phyloP scores from a whole-genome alignment of 2,888 invertebrate species.

The Athetis lepigone region DNA sequence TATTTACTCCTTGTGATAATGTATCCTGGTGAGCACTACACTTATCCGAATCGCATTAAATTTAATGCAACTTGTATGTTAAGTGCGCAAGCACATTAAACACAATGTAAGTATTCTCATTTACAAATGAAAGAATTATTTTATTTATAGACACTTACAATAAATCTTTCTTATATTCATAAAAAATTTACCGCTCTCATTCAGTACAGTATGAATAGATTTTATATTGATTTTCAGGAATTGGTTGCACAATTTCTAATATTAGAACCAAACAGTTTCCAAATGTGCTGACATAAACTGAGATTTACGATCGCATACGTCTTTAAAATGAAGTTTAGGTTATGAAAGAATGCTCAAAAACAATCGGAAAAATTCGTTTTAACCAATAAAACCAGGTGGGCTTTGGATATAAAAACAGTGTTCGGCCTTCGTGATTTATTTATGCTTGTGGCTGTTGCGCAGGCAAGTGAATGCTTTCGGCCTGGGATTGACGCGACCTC shows the following conservation, averaged over 20 bases:
- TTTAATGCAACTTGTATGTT: slow-evolving; percentile 55
- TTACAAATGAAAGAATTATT: slow-evolving; percentile 43
- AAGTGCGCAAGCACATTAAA: slow-evolving; percentile 42
- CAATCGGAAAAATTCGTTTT: slow-evolving; percentile 79
- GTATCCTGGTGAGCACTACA: slow-evolving; percentile 42
- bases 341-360: slow-evolving; percentile 84
- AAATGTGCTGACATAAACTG: slow-evolving; percentile 83
- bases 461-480: slow-evolving; percentile 81
- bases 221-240: slow-evolving; percentile 61
- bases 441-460: slow-evolving; percentile 75
- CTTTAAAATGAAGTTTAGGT: slow-evolving; percentile 82
- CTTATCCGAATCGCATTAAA: slow-evolving; percentile 54
- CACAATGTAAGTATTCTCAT: slow-evolving; percentile 27
- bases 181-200: slow-evolving; percentile 36
- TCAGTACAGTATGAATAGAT: slow-evolving; percentile 46
- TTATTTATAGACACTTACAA: slow-evolving; percentile 22
- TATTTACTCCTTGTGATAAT: slow-evolving; percentile 51
- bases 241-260: slow-evolving; percentile 80
- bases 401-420: slow-evolving; percentile 77
- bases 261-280: slow-evolving; percentile 77
- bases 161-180: slow-evolving; percentile 19
- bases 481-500: slow-evolving; percentile 79
- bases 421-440: slow-evolving; percentile 80
- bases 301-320: slow-evolving; percentile 81
- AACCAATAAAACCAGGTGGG: slow-evolving; percentile 84